Evolutionary conservation across 2,888 invertebrate genomes (phyloP), one percentile per base, ranked within the genome.

Genomic region (Perizoma affinitatum): DNA sequence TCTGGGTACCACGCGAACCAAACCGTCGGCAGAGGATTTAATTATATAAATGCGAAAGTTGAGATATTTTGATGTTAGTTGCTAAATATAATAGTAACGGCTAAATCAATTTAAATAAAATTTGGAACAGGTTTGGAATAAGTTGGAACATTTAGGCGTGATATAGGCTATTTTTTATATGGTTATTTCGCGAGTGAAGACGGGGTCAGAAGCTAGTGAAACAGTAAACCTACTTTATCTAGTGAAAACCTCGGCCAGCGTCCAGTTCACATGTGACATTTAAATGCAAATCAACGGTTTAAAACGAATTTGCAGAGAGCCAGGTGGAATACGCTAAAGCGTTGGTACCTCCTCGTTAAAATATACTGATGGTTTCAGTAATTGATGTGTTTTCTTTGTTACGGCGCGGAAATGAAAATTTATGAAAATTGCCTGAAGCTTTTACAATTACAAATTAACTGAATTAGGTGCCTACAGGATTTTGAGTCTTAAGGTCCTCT

Each of bases 251-350:
- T 5, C 22, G 49, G 42, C 41, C 58, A 47, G 10, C 35, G 36
- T 45, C 38, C 47, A 8, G n/a, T 5, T 34, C 47, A 55, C 47
- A 47, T 51, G 48, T 55, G 47, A 55, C 47, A 60, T 60, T 52
- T 60, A 55, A 55, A 60, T 60, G 60, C 60, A 60, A 60, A 60
- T 60, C 59, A 60, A 54, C 50, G 54, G 55, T 34, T 49, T 59
- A 54, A 53, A 49, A 59, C 40, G 49, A 54, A 59, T 49, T 45
- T 44, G 9, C 22, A 9, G 6, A 40, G 33, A 53, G 38, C 42
- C 44, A 49, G 40, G 43, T 41, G 48, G 46, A 59, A 58, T 53
- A 33, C 52, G 47, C 51, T 8, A 35, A 51, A 40, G 52, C 42
- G 36, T 38, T 6, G 38, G 6, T 7, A 6, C 38, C 6, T 40